Evolutionary conservation across 1,140 invertebrate genomes (phyloP), one percentile per base, ranked within the genome.

Genomic region (Drosophila paulistorum): DNA sequence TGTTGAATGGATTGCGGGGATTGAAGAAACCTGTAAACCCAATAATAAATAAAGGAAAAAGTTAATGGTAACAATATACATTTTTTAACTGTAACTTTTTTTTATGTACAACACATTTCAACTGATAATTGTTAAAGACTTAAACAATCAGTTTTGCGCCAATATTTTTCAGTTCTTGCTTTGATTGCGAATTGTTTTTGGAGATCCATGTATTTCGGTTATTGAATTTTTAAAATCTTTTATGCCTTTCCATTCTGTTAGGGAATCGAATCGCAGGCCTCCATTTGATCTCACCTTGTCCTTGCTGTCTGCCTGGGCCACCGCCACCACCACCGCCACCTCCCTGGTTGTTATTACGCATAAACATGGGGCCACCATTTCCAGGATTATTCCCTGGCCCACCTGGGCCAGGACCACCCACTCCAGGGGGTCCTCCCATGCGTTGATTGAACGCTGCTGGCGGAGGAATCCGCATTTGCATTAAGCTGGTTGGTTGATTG

Each of bases 391-490:
- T 17, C 17, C 74, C 75, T 11, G 11, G 37, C n/a, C 17, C 17
- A 17, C 65, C 71, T 17, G 57, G 55, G 37, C 68, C 71, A 2
- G 55, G 55, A 14, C 55, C 55, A 33, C 80, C 87, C 20, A 63
- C 57, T 13, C 75, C 77, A 23, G 64, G 55, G 10, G 89, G 90
- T 2, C 90, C 86, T 13, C 91, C 83, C 76, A 87, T 81, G 1
- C 83, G 83, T 54, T 89, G 87, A 74, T 91, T 91, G 33, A 91
- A 91, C 9, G 83, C 54, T 14, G 72, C 81, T 23, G 90, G 90
- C n/a, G 90, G 90, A 4, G 84, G 90, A 61, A 91, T 91, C 23
- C 87, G 90, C 90, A 91, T 91, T 55, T 91, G 90, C 90, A 91
- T 90, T 41, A 91, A 57, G 63, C 90, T 91, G 17, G 84, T 91